Base-by-base conservation (phyloP, 1,140 invertebrate species). In the Drosophila lowei region DNA sequence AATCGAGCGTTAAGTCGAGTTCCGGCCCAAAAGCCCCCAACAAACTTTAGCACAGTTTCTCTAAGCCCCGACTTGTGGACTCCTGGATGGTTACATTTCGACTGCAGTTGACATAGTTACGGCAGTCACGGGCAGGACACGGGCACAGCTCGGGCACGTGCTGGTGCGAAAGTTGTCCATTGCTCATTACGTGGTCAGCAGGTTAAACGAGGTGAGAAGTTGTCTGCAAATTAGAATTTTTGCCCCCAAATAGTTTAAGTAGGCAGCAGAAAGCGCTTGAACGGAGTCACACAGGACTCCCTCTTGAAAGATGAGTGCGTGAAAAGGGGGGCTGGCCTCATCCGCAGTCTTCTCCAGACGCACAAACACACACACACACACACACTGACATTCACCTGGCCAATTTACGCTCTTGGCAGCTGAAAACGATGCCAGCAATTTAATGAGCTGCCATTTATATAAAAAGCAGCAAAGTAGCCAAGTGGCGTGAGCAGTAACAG, bases 371-470 rank as follows among this genome's bases (percentile, higher is more conserved):
- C 30, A n/a, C 43, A 16, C 11, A 34, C 41, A 44, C 25, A 44
- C 42, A 62, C 18, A 25, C 21, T 30, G 41, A 25, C 54, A 53
- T 13, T 56, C 64, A 50, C 44, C 62, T 62, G 52, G 41, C 48
- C 75, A 72, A 78, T 73, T 78, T 78, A 58, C 62, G 72, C 75
- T 58, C 63, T 53, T 58, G 44, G 23, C 56, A 43, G 58, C 60
- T 48, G 66, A 67, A 67, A 88, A 88, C 75, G 78, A 57, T 78
- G 83, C 78, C 75, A 73, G 84, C 75, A 83, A 80, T 88, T 88
- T 88, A 88, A 88, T 88, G 83, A 88, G 83, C 72, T 85, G 81
- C 84, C 84, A 88, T 88, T 88, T 88, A 79, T 89, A 88, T 84
- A 89, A 64, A 63, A 68, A 77, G 59, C 49, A 72, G 42, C 54